Evolutionary conservation across 2,113 vertebrate genomes (phyloP), one percentile per base, ranked within the genome.

Genomic region (Mungos mungo): DNA sequence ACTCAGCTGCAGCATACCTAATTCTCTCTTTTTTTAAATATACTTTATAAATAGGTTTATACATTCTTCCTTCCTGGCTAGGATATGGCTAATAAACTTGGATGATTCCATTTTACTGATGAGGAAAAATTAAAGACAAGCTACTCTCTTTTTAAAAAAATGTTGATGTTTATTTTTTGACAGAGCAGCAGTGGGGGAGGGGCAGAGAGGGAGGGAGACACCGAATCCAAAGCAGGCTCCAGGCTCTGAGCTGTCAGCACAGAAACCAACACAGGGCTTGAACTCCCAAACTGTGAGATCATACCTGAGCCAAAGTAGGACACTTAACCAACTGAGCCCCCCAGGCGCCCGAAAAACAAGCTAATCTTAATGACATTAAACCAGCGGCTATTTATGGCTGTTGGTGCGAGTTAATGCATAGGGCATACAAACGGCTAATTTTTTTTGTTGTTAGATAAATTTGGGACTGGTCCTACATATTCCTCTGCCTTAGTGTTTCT

Each of bases 21-120:
- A 31, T 86, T 15, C n/a, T 93, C 9, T 94, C 41, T 74, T 35
- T 72, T 82, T 91, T 95, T 3, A 95, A 96, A 60, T 54, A 60
- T 33, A 57, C 11, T 86, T 96, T 94, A 27, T 85, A 93, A 65
- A 31, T 47, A 27, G 21, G 71, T 88, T 85, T 31, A 54, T 80
- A 76, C 13, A 23, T 57, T 68, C 31, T 94, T 90, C 90, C 23
- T 96, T 74, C 41, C 4, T 35, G 69, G 81, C 25, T 41, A 29
- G 93, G 81, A 94, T 35, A 47, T 35, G 25, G 72, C 15, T 72
- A 60, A 38, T 54, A 76, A 88, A 6, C 27, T 21, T 63, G 45
- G 60, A 45, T 81, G 66, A 85, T 11, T 77, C 66, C 31, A n/a
- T 63, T 81, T 89, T 84, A 60, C 35, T 63, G 65, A 47, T 45